Conservation (phyloP, 2,113 vertebrate genomes). For the Sinosuthora webbiana region DNA sequence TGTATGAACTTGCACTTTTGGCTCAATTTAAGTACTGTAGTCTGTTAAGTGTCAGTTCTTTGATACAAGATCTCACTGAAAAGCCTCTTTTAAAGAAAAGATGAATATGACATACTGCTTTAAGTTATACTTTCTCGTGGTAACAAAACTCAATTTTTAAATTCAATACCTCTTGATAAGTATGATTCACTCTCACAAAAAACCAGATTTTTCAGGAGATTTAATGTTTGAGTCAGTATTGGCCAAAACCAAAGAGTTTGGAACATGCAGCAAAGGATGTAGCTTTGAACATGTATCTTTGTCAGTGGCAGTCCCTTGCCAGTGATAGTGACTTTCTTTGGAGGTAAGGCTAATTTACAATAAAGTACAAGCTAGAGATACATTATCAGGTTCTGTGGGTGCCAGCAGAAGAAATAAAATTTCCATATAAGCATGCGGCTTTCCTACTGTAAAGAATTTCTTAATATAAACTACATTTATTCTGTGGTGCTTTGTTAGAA, state of each 20-base stretch:
- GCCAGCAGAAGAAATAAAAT: neutral
- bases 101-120: neutral
- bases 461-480: neutral
- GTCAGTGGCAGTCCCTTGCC: neutral
- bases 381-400: neutral
- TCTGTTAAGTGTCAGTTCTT: neutral
- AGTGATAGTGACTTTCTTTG: neutral
- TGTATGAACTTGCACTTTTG: neutral
- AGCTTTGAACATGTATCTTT: neutral
- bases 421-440: neutral
- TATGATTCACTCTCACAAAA: neutral
- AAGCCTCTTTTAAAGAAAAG: neutral
- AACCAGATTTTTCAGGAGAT: neutral
- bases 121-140: neutral
- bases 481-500: neutral
- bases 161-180: neutral
- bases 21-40: neutral
- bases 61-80: neutral
- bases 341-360: neutral
- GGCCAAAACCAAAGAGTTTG: neutral
- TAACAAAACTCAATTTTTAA: neutral
- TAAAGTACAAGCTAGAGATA: neutral
- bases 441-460: neutral
- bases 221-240: neutral
- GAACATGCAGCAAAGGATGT: neutral